Evolutionary conservation across 2,113 vertebrate species (phyloP).

Genomic region (Rhinichthys klamathensis): DNA sequence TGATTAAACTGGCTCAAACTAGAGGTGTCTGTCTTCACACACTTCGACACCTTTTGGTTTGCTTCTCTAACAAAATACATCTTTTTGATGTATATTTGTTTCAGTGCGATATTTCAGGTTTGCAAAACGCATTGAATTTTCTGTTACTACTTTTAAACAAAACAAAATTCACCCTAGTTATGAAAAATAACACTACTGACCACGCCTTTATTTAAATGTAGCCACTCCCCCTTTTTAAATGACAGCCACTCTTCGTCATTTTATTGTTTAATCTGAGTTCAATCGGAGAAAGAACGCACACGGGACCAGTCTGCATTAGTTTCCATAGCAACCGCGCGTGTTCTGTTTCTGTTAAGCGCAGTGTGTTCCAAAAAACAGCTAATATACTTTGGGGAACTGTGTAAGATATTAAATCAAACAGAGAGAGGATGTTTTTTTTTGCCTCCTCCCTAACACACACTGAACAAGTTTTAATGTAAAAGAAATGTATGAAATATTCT

Average conservation of each 20-base stretch:
- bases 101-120: not conserved
- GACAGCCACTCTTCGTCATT: not conserved
- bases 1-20: not conserved
- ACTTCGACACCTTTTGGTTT: slow-evolving; percentile 2
- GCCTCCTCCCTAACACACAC: not conserved
- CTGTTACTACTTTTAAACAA: not conserved
- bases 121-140: not conserved
- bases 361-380: not conserved
- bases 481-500: not conserved
- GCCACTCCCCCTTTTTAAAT: not conserved
- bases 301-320: slow-evolving; percentile 5
- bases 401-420: not conserved
- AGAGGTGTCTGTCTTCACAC: not conserved
- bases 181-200: not conserved
- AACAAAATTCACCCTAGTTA: not conserved
- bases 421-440: not conserved
- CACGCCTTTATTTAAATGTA: not conserved
- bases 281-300: not conserved
- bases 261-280: not conserved
- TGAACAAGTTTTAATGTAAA: not conserved
- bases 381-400: not conserved
- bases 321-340: slow-evolving; percentile 39
- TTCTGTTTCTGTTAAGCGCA: not conserved
- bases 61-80: not conserved
- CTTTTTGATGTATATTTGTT: not conserved